These are phyloP conservation scores for Disparrhopalites patrizii DNA, from an alignment of 2,888 invertebrate species.

Conservation along the genomic window DNA sequence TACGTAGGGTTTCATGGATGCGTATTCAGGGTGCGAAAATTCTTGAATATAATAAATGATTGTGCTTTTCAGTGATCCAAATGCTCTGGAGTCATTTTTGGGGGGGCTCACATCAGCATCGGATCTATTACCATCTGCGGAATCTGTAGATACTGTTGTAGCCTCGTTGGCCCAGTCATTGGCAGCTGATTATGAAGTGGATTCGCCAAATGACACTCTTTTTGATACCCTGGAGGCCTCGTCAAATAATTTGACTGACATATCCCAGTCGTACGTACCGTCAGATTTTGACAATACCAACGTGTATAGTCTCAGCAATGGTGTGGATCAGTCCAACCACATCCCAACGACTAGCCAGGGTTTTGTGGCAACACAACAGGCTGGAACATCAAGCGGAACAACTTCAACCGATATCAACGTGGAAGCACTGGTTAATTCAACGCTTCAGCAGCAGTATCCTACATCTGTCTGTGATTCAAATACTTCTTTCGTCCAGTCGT, in stretches of 20 bases:
- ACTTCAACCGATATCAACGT: conserved; percentile 23
- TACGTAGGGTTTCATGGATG: neutral
- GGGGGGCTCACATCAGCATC: conserved; percentile 44
- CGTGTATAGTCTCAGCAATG: conserved; percentile 30
- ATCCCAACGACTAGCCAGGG: conserved; percentile 15
- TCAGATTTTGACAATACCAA: conserved; percentile 45
- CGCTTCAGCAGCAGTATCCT: conserved; percentile 31
- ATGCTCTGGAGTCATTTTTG: conserved; percentile 48
- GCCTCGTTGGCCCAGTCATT: conserved; percentile 46
- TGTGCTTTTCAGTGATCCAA: conserved; percentile 47
- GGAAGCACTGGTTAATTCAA: conserved; percentile 25
- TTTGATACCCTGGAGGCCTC: conserved; percentile 46
- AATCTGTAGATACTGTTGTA: conserved; percentile 47
- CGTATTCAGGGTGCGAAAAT: neutral
- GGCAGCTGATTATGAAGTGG: conserved; percentile 45
- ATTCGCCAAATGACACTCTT: conserved; percentile 48
- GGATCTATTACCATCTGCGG: conserved; percentile 44
- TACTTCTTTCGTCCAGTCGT: conserved; percentile 32
- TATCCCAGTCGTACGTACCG: conserved; percentile 48
- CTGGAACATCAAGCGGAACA: conserved; percentile 3
- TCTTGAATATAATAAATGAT: conserved; percentile 16
- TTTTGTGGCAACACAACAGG: neutral
- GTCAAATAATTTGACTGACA: conserved; percentile 48
- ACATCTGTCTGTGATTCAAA: conserved; percentile 47
- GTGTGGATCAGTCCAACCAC: conserved; percentile 12